Percentiles rank a stretch among this genome's conserved stretches.
Evolutionary conservation across 2,888 invertebrate species (phyloP).

Genomic region (Chironomus riparius): DNA sequence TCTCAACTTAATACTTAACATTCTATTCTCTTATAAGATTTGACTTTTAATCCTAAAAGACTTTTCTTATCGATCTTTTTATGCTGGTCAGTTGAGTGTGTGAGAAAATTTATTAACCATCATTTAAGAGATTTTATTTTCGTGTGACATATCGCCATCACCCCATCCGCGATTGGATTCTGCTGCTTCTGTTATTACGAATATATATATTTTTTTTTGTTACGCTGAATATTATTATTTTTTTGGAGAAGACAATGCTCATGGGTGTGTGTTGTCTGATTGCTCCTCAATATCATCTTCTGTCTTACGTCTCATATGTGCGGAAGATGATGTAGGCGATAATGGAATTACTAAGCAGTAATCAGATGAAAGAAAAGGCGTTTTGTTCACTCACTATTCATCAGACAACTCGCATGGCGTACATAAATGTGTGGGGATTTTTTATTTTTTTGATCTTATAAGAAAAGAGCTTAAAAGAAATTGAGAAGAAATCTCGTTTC

Average conservation of each 20-base stretch:
- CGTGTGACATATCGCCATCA: background rate
- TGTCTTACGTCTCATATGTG: background rate
- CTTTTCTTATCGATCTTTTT: background rate
- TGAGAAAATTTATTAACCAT: background rate
- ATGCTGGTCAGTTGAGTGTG: background rate
- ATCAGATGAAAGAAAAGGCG: constrained; percentile 3
- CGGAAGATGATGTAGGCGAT: background rate
- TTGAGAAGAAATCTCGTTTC: background rate
- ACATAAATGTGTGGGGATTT: background rate
- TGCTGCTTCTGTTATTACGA: background rate
- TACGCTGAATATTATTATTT: too few relatives aligned
- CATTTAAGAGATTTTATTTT: background rate
- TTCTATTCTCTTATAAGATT: background rate
- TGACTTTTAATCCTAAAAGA: background rate
- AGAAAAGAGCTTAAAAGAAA: background rate
- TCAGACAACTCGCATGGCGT: background rate
- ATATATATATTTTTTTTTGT: too few relatives aligned
- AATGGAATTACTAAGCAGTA: constrained; percentile 6
- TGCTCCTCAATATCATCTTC: background rate
- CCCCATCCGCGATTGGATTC: background rate
- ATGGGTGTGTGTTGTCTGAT: background rate
- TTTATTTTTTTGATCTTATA: constrained; percentile 2
- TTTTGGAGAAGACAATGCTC: background rate
- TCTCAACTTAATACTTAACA: too few relatives aligned
- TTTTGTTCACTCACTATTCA: background rate